Conservation (phyloP, 35 echinoderm and acorn worm genomes). For the Patiria miniata region DNA sequence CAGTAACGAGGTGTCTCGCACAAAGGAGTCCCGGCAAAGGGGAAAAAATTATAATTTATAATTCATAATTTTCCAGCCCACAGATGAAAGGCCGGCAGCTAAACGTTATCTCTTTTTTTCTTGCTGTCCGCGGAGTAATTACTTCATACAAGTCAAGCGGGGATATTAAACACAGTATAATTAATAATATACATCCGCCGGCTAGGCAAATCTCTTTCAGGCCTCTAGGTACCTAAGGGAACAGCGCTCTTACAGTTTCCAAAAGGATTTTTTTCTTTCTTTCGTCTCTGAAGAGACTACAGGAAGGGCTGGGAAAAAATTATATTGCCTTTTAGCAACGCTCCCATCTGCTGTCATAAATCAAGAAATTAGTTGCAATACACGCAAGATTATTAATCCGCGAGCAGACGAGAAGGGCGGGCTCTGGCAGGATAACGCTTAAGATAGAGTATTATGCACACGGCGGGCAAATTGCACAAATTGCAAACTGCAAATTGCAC, state of each 20-base stretch:
- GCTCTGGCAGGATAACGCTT: no score
- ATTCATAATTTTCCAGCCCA: neutral
- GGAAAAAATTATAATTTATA: constrained; percentile 17
- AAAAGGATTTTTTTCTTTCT: neutral
- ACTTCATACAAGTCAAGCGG: constrained; percentile 25
- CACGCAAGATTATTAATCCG: constrained; percentile 18
- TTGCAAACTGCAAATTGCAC: no score
- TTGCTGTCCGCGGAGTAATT: constrained; percentile 1
- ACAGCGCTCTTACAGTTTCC: neutral
- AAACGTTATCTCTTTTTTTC: constrained; percentile 6
- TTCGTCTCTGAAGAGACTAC: neutral
- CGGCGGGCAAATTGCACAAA: no score
- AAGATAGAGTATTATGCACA: no score
- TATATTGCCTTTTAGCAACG: neutral
- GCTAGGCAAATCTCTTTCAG: neutral
- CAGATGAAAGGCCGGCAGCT: constrained; percentile 15
- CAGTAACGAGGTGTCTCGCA: neutral
- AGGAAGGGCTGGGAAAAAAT: neutral
- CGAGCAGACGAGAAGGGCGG: neutral
- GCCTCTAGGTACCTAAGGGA: neutral
- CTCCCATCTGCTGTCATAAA: constrained; percentile 20
- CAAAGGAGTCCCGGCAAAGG: neutral
- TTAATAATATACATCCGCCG: constrained; percentile 25
- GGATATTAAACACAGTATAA: constrained; percentile 32
- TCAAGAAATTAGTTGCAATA: constrained; percentile 11